Conservation (phyloP, 2,113 vertebrate species). For the Dipodomys stephensi region DNA sequence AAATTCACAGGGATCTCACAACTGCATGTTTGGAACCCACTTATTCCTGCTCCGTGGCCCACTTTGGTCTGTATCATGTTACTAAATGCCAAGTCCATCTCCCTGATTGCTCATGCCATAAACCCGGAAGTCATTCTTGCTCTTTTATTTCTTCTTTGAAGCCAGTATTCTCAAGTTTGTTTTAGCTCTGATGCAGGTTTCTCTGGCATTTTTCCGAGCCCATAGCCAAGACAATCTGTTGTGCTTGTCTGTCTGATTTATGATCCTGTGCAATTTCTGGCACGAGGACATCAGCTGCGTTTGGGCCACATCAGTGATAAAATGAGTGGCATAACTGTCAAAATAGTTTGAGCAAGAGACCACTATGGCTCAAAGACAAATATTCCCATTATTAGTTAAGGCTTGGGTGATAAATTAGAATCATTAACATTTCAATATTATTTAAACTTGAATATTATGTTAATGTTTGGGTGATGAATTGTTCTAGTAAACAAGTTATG, state of each 20-base stretch:
- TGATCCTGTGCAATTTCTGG: background rate
- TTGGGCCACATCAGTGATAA: background rate
- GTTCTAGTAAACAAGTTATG: conserved; percentile 28
- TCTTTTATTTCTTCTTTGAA: conserved; percentile 48
- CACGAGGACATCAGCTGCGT: background rate
- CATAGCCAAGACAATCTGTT: conserved; percentile 30
- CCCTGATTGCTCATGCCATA: background rate
- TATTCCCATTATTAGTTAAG: background rate
- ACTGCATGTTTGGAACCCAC: background rate
- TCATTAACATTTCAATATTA: conserved; percentile 53
- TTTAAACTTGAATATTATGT: conserved; percentile 60
- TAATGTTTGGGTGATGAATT: conserved; percentile 61
- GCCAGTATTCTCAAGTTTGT: conserved; percentile 42
- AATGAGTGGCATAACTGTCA: conserved; percentile 24
- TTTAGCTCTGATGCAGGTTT: background rate
- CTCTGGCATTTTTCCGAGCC: background rate
- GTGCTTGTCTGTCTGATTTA: conserved; percentile 42
- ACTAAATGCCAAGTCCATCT: background rate
- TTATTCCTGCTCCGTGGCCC: background rate
- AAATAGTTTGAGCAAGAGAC: conserved; percentile 21
- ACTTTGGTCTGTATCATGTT: background rate
- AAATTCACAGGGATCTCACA: background rate
- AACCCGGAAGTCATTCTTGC: background rate
- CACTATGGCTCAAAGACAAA: conserved; percentile 49
- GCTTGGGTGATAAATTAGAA: conserved; percentile 56